phyloP scores from a whole-genome alignment of 2,888 invertebrate species.

The Rhingia rostrata region DNA sequence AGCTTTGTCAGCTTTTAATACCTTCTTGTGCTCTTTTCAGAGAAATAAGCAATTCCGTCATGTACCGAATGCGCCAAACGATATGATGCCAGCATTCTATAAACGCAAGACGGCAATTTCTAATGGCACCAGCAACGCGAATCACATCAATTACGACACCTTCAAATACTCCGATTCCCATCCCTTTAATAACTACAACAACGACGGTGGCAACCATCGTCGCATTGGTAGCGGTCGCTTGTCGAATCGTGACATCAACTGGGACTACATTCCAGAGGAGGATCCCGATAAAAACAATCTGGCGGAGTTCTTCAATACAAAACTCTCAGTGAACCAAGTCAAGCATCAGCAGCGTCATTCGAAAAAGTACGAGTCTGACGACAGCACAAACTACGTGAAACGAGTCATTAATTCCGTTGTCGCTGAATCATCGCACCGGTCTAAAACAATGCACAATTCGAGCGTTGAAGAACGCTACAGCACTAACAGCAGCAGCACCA shows the following conservation, averaged over 20 bases:
- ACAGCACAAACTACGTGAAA: conserved; percentile 80
- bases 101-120: conserved; percentile 77
- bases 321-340: background rate
- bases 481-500: conserved; percentile 36
- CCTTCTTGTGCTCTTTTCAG: conserved; percentile 14
- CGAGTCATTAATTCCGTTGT: conserved; percentile 79
- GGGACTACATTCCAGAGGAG: conserved; percentile 74
- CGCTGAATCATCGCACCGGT: conserved; percentile 74
- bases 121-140: conserved; percentile 25
- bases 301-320: conserved; percentile 66
- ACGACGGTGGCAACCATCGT: conserved; percentile 76
- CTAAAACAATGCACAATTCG: conserved; percentile 40
- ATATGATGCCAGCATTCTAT: conserved; percentile 80
- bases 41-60: conserved; percentile 45
- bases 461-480: conserved; percentile 79
- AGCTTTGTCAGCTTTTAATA: too few species aligned
- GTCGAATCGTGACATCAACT: conserved; percentile 77
- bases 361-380: conserved; percentile 53
- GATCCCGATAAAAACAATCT: conserved; percentile 46
- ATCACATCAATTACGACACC: conserved; percentile 44
- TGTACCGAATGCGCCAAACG: conserved; percentile 70
- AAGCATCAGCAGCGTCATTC: conserved; percentile 24
- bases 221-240: conserved; percentile 82
- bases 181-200: conserved; percentile 36
- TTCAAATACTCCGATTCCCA: conserved; percentile 55